Conservation (phyloP, 1,140 invertebrate genomes). For the Macrobrachium rosenbergii region DNA sequence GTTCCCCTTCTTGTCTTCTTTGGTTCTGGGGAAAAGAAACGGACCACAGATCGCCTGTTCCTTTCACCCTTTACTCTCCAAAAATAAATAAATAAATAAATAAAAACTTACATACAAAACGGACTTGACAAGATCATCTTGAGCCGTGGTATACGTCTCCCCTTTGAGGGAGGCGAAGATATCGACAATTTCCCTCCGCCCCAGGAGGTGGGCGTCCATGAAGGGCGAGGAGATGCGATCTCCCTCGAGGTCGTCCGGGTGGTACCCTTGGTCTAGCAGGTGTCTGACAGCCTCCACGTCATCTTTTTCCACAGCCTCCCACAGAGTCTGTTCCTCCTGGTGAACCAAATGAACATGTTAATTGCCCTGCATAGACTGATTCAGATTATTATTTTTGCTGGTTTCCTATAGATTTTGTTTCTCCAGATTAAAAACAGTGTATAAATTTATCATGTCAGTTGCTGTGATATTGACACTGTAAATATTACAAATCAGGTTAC, state of each 20-base stretch:
- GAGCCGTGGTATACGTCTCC: neutral
- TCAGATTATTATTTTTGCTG: no score
- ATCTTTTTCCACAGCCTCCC: slow-evolving; percentile 19
- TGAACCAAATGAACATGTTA: neutral
- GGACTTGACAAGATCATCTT: slow-evolving; percentile 21
- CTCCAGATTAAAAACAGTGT: no score
- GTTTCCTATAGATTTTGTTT: no score
- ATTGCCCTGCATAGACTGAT: no score
- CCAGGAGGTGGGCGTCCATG: slow-evolving; percentile 26
- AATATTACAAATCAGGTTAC: neutral
- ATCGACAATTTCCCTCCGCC: neutral
- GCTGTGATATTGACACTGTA: neutral
- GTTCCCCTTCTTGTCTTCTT: neutral
- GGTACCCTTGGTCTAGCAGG: neutral
- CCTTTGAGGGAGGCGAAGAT: neutral
- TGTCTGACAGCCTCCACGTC: neutral
- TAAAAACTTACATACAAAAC: neutral
- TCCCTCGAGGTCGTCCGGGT: neutral
- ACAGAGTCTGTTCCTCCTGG: slow-evolving; percentile 17
- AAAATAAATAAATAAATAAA: neutral
- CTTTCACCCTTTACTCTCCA: no score
- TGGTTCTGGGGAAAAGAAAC: no score
- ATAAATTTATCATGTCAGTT: neutral
- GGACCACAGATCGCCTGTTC: no score
- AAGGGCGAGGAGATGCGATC: neutral